Conservation (phyloP, 1,140 invertebrate genomes). For the Oncopodura yosiiana region DNA sequence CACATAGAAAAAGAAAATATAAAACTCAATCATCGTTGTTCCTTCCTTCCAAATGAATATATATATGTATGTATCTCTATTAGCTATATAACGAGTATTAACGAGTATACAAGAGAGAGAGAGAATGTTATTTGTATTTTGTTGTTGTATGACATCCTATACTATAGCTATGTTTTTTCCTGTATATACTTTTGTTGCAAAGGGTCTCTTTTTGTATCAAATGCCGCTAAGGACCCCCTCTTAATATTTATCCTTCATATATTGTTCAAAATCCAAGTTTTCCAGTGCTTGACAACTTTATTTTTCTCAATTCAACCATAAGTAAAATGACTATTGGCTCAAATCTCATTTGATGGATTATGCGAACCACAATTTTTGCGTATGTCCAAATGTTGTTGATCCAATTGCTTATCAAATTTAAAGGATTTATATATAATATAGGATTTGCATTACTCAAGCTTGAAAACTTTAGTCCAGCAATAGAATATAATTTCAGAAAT, state of each 20-base stretch:
- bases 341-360: too few relatives aligned
- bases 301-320: too few relatives aligned
- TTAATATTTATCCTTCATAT: slow-evolving; percentile 26
- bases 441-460: too few relatives aligned
- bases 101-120: neutral
- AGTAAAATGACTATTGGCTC: too few relatives aligned
- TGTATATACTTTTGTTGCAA: slow-evolving; percentile 11
- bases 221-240: slow-evolving; percentile 24
- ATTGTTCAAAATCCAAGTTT: slow-evolving; percentile 20
- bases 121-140: slow-evolving; percentile 7
- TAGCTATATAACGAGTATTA: neutral
- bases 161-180: too few relatives aligned
- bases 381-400: too few relatives aligned
- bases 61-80: neutral
- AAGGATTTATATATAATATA: too few relatives aligned
- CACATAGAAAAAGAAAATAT: slow-evolving; percentile 16
- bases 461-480: too few relatives aligned
- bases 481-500: too few relatives aligned
- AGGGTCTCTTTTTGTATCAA: slow-evolving; percentile 16
- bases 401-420: too few relatives aligned
- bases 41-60: neutral
- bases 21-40: neutral
- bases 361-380: too few relatives aligned
- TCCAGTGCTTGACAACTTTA: slow-evolving; percentile 22
- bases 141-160: slow-evolving; percentile 11